Evolutionary conservation across 2,113 vertebrate species (phyloP).

Genomic region (Bagarius yarrelli): DNA sequence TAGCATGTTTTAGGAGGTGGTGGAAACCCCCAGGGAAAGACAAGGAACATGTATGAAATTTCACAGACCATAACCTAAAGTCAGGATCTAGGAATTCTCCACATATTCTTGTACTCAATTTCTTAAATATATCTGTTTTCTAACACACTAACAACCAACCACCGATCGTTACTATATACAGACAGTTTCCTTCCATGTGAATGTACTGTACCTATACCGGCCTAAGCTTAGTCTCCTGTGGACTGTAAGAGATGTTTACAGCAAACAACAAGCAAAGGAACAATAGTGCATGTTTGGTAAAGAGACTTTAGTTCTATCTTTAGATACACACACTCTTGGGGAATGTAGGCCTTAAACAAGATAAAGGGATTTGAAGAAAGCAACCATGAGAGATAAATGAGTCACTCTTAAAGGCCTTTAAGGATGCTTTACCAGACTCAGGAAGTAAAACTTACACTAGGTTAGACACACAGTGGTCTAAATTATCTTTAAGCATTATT

Average conservation of each 20-base stretch:
- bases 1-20: too few species aligned
- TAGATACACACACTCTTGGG: neutral
- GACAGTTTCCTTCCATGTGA: neutral
- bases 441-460: too few species aligned
- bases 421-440: neutral
- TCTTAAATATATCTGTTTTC: neutral
- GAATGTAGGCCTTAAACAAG: slow-evolving; percentile 1
- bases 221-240: neutral
- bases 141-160: neutral
- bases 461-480: too few species aligned
- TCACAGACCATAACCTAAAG: too few species aligned
- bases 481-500: too few species aligned
- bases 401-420: neutral
- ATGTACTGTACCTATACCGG: neutral
- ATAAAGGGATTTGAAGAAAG: neutral
- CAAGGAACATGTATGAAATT: too few species aligned
- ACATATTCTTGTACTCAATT: neutral
- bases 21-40: too few species aligned
- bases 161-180: slow-evolving; percentile 10
- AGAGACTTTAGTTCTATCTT: neutral
- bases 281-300: neutral
- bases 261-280: slow-evolving; percentile 8
- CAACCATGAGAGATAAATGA: neutral
- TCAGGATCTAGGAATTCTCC: too few species aligned
- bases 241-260: neutral